Evolutionary conservation across 2,113 vertebrate genomes (phyloP).

Genomic region (Murina feae): DNA sequence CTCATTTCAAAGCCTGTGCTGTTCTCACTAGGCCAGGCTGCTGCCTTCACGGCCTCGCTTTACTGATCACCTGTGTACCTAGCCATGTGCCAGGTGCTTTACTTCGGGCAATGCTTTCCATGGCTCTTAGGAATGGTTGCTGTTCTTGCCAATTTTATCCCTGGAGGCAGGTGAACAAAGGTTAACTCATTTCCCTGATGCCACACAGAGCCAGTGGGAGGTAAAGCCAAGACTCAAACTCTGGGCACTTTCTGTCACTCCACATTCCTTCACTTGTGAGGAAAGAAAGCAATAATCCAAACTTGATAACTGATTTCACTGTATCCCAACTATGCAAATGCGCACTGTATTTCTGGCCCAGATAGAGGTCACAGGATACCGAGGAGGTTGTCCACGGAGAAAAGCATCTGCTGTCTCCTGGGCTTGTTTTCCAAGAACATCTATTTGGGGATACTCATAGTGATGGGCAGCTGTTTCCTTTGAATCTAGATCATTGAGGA

Average conservation of each 20-base stretch:
- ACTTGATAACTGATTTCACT: background rate
- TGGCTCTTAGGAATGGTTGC: background rate
- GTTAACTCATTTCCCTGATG: background rate
- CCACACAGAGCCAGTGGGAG: background rate
- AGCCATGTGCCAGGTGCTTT: background rate
- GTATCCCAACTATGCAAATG: background rate
- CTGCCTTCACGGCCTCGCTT: background rate
- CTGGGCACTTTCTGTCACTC: background rate
- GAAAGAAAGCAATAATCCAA: background rate
- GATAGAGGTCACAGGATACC: background rate
- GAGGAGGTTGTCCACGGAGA: background rate
- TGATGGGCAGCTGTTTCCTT: background rate
- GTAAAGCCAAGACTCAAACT: background rate
- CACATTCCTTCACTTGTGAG: background rate
- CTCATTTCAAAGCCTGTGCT: background rate
- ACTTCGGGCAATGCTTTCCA: background rate
- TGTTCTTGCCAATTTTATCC: background rate
- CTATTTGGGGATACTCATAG: background rate
- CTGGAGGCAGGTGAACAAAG: background rate
- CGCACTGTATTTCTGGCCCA: background rate
- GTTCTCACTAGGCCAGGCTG: background rate
- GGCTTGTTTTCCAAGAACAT: background rate
- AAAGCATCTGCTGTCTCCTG: background rate
- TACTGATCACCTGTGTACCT: background rate
- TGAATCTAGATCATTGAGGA: background rate